Conservation (phyloP, 1,140 invertebrate genomes). For the Zaprionus ornatus region DNA sequence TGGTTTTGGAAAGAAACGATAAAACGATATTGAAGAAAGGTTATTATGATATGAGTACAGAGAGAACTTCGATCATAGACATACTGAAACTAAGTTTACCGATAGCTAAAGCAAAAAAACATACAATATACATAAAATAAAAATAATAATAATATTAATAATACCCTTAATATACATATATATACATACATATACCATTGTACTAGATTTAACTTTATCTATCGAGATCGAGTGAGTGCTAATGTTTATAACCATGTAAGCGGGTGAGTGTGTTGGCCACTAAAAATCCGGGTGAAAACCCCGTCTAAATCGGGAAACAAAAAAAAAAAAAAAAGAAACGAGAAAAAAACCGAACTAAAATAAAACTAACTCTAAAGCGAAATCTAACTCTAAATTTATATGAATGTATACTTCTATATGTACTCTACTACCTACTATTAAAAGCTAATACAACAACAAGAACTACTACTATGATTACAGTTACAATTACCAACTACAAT, state of each 20-base stretch:
- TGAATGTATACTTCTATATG: slow-evolving; percentile 72
- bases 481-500: slow-evolving; percentile 37
- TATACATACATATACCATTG: slow-evolving; percentile 21
- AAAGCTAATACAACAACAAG: slow-evolving; percentile 56
- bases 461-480: slow-evolving; percentile 50
- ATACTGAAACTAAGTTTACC: slow-evolving; percentile 40
- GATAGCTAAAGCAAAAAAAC: slow-evolving; percentile 28
- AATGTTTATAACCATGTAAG: slow-evolving; percentile 44
- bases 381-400: slow-evolving; percentile 48
- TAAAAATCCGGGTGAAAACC: not conserved
- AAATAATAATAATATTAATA: not conserved
- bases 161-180: slow-evolving; percentile 3
- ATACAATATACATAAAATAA: slow-evolving; percentile 17
- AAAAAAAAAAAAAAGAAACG: not conserved
- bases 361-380: slow-evolving; percentile 16
- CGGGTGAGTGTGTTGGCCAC: slow-evolving; percentile 23
- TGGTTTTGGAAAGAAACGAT: slow-evolving; percentile 43
- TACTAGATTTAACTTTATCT: slow-evolving; percentile 32
- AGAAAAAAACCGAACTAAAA: not conserved
- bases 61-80: slow-evolving; percentile 30
- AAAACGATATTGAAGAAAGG: slow-evolving; percentile 14
- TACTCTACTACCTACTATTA: slow-evolving; percentile 53
- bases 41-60: not conserved
- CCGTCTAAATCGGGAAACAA: slow-evolving; percentile 1
- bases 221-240: slow-evolving; percentile 30